Percentiles rank a stretch among this genome's conserved stretches.
Evolutionary conservation across 2,113 vertebrate species (phyloP).

Genomic region (Callipepla squamata): DNA sequence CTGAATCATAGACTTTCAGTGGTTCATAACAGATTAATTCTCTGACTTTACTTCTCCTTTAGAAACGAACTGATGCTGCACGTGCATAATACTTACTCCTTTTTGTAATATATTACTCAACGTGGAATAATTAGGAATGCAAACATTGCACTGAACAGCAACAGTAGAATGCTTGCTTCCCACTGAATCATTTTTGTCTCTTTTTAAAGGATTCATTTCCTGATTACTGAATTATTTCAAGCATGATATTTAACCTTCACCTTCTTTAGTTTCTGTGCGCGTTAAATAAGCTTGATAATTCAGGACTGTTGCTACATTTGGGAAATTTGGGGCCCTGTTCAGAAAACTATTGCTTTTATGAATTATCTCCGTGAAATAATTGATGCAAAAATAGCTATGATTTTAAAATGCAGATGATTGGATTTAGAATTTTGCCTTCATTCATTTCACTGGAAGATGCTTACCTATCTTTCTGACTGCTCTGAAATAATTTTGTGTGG

Average conservation of each 20-base stretch:
- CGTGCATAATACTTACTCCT: background rate
- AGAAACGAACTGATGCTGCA: background rate
- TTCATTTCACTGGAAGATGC: background rate
- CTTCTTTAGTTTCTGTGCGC: background rate
- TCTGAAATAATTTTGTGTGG: background rate
- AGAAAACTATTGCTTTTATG: background rate
- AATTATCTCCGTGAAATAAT: background rate
- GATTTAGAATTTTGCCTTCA: background rate
- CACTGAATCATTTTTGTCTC: background rate
- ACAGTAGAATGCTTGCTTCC: constrained; percentile 1
- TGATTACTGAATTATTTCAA: constrained; percentile 33
- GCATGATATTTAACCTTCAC: constrained; percentile 42
- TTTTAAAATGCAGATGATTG: background rate
- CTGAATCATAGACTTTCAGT: background rate
- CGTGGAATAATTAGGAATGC: constrained; percentile 17
- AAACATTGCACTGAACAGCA: background rate
- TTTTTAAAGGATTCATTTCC: constrained; percentile 30
- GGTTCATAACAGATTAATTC: background rate
- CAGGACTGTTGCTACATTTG: background rate
- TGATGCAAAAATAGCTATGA: background rate
- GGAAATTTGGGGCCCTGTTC: background rate
- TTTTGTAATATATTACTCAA: constrained; percentile 10
- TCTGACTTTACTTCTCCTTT: background rate
- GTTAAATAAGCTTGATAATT: constrained; percentile 11
- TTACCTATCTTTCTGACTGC: background rate